Base-by-base conservation (phyloP, 2,113 vertebrate genomes). In the Malurus alboscapulatus region DNA sequence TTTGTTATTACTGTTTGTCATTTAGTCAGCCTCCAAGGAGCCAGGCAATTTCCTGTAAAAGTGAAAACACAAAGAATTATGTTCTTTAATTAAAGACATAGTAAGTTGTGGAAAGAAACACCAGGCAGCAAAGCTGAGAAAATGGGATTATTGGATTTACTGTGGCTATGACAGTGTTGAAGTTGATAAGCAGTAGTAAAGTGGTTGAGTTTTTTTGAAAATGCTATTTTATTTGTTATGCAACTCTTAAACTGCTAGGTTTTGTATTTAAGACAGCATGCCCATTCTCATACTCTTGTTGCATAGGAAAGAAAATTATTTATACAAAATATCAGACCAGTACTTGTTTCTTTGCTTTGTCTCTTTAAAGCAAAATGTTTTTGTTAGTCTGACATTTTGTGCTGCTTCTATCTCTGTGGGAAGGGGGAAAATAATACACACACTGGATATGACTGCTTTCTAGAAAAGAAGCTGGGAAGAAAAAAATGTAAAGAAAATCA, bases 1-100 rank as follows among this genome's bases (percentile, higher is more conserved):
- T 91, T 92, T 95, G 73, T 93, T 96, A 88, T 95, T 92, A 72
- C 34, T 84, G 40, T 54, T 91, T 84, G 67, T 89, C 87, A 59
- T 87, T 89, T 76, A 80, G 84, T 84, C 85, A 88, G 44, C 30
- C 72, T 88, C 42, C 12, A 61, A 85, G 75, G 84, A 92, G 75
- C 53, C 61, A 53, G 71, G 78, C 48, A 88, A 85, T 87, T 95
- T 95, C 87, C 84, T 92, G 93, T 90, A 74, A 83, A 74, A 94
- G 68, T 84, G 48, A 94, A 95, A 94, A 85, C 36, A 79, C 63
- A 48, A 83, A 82, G 82, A 91, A 91, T 93, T 75, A 66, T 73
- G 55, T 57, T 51, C 67, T 91, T 58, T 92, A 82, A 81, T 94
- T 95, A 92, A 85, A 90, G 63, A 29, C 48, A 32, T 40, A 54